Evolutionary conservation across 2,797 vertebrate genomes (phyloP).

Genomic region (Thunnus albacares): DNA sequence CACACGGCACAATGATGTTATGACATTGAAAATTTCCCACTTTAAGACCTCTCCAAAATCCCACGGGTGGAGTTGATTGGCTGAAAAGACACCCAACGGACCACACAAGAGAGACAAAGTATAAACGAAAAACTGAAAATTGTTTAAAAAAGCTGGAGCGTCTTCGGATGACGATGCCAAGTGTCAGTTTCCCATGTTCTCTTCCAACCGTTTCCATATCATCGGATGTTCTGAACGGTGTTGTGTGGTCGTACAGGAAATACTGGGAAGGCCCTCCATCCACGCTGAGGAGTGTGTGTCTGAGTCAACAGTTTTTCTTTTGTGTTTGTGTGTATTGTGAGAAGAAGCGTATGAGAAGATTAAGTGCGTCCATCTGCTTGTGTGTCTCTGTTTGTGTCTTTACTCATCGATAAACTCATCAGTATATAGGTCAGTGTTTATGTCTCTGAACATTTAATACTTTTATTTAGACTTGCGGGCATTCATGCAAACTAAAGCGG

Average conservation of each 20-base stretch:
- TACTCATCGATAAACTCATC: slow-evolving; percentile 13
- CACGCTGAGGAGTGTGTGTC: slow-evolving; percentile 5
- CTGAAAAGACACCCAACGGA: neutral
- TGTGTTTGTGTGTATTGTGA: slow-evolving; percentile 34
- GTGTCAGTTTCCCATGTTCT: slow-evolving; percentile 64
- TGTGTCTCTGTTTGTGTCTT: slow-evolving; percentile 11
- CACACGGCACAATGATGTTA: slow-evolving; percentile 13
- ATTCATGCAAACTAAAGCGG: neutral
- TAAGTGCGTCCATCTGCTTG: slow-evolving; percentile 5
- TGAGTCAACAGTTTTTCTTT: slow-evolving; percentile 22
- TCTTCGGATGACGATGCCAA: slow-evolving; percentile 15
- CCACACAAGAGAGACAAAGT: neutral
- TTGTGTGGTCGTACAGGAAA: slow-evolving; percentile 37
- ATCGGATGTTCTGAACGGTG: slow-evolving; percentile 14
- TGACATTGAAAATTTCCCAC: slow-evolving; percentile 31
- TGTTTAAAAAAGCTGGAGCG: slow-evolving; percentile 17
- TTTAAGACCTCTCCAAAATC: slow-evolving; percentile 19
- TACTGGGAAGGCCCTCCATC: neutral
- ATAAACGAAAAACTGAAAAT: neutral
- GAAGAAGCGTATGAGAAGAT: slow-evolving; percentile 17
- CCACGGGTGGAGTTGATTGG: neutral
- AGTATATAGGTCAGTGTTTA: slow-evolving; percentile 8
- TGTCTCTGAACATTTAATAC: slow-evolving; percentile 5
- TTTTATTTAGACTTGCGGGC: slow-evolving; percentile 7
- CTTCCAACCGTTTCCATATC: slow-evolving; percentile 11